Base-by-base conservation (phyloP, 2,888 invertebrate genomes). In the Polydrusus tereticollis region DNA sequence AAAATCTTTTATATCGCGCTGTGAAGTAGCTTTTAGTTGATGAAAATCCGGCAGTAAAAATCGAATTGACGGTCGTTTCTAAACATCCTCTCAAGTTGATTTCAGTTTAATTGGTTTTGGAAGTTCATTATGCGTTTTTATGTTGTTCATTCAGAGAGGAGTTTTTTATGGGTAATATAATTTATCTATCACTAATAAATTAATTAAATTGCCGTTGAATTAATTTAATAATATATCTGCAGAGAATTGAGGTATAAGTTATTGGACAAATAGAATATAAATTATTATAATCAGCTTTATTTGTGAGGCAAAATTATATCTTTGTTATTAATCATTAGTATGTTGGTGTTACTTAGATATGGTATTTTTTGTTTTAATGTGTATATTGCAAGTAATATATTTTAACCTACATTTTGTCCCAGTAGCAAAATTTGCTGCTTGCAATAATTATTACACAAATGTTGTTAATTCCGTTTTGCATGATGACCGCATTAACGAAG, bases 1-100 rank as follows among this genome's bases (percentile, higher is more conserved):
- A 57, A 72, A 72, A 67, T 52, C 64, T 62, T 69, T 72, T 72
- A 52, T 68, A 38, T 47, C 14, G 18, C 69, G 29, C 66, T 62
- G 66, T 66, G 66, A 73, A 73, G 66, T 69, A 52, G 74, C 74
- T 74, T 74, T 74, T 74, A 74, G 71, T 74, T 74, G 68, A 74
- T 74, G 74, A 74, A 74, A 74, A 71, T 74, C 71, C 74, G 64
- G 71, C 67, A 38, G 69, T 74, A 74, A 74, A 74, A 74, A 64
- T 71, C 74, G 69, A 71, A 71, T 58, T 66, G 62, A 63, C 68
- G 68, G 62, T 62, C 64, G 63, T 66, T 64, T 70, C 64, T 66
- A 73, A 73, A 73, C 73, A 73, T 73, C 74, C 74, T 74, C 69
- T 74, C 50, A 59, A 66, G 45, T 41, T 59, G 70, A 74, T 74